A percentile compares a stretch with the other conserved stretches of the same genome.
Conservation (phyloP, 2,888 invertebrate species). For the Clostera curtula region DNA sequence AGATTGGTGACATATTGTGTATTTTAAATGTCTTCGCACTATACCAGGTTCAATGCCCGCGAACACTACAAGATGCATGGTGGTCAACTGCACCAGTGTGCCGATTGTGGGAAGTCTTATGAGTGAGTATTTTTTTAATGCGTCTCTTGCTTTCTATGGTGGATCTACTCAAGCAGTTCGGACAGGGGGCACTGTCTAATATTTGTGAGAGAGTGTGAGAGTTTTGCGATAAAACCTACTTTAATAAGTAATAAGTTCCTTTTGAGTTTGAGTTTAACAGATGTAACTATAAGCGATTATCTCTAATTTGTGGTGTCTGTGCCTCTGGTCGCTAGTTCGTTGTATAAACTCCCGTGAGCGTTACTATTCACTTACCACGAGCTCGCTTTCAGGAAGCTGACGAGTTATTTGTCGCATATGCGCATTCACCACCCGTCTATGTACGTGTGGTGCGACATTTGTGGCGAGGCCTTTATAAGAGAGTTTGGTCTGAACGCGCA, state of each 20-base stretch:
- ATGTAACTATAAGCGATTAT: no score
- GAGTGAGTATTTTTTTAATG: conserved; percentile 14
- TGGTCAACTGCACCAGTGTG: conserved; percentile 18
- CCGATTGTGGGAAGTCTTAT: conserved; percentile 20
- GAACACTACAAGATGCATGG: conserved; percentile 24
- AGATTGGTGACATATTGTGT: no score
- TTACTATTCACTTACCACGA: not conserved
- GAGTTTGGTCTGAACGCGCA: conserved; percentile 23
- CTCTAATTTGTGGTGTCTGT: no score
- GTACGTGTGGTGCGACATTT: conserved; percentile 24
- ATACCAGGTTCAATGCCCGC: conserved; percentile 23
- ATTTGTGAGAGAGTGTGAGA: not conserved
- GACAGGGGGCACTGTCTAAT: not conserved
- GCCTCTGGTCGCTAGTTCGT: not conserved
- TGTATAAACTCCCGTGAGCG: not conserved
- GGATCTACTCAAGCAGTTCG: not conserved
- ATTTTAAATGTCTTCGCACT: no score
- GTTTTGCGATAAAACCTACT: no score
- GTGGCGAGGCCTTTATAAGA: conserved; percentile 25
- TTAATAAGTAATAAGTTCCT: no score
- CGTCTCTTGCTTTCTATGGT: not conserved
- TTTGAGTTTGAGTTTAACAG: no score
- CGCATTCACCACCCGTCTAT: conserved; percentile 18
- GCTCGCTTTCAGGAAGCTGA: conserved; percentile 15
- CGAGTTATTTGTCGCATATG: conserved; percentile 16